Evolutionary conservation across 2,797 vertebrate genomes (phyloP), one percentile per base, ranked within the genome.

Genomic region (Poecilia gillii): DNA sequence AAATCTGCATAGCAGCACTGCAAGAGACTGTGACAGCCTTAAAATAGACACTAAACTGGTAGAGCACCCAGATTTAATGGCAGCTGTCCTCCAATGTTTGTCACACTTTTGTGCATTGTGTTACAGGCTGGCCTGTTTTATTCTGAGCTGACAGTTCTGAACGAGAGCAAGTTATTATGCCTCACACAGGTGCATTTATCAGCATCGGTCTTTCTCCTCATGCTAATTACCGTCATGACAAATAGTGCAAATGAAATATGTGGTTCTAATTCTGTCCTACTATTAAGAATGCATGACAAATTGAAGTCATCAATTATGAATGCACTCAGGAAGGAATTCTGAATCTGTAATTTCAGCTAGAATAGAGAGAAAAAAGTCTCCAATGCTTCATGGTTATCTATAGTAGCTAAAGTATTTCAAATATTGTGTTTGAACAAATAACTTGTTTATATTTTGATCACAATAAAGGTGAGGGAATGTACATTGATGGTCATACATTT

Each of bases 251-350:
- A 83, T 91, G 77, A 91, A 83, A 83, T 75, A 91, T 88, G 84
- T 80, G 80, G 76, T 89, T 91, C 87, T 90, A 88, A 90, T 89
- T 90, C 81, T 81, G 79, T 77, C 81, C 88, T 25, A 46, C 82
- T 85, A 92, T 94, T 91, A 93, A 91, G 84, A 92, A 93, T 90
- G 85, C 87, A 90, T 90, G 90, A 91, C 79, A 76, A 83, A 93
- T 90, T 85, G 76, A 90, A 88, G 76, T 23, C 77, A 91, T 93
- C 68, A 80, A 93, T 93, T 87, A 93, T 92, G 93, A 82, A 95
- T 89, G 73, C 76, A 74, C 83, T 81, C n/a, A 66, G 77, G 80
- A 91, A 90, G 85, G 81, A 91, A 91, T 88, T 91, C 87, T 88
- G 79, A 93, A 93, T 91, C 84, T 81, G 77, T 85, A 89, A 93